Base-by-base conservation (phyloP, 2,113 vertebrate species). In the Aythya baeri region DNA sequence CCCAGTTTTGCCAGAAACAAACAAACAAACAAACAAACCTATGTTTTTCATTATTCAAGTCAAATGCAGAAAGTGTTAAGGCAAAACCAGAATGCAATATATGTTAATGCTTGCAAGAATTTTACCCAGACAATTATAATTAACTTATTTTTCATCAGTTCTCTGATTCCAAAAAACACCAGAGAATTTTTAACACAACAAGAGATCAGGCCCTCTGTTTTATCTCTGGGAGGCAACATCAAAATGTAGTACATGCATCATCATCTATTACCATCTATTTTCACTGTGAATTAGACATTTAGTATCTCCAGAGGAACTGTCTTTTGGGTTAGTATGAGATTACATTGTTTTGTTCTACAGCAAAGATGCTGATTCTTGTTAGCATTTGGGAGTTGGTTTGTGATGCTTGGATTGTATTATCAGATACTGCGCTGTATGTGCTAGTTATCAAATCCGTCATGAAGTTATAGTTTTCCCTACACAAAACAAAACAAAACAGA, bases 331-430 rank as follows among this genome's bases (percentile, higher is more conserved):
- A 74, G 41, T 62, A 61, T 86, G 78, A 43, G 44, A 88, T 76
- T 0, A 5, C 79, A 70, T 90, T 95, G 83, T 94, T 95, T 87
- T 95, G n/a, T 79, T 93, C 82, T 78, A 55, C 68, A 96, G 83
- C 71, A 88, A 97, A 95, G 88, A 68, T 0, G 0, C 27, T 74
- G 74, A 75, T 59, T 89, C 87, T 80, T 83, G 76, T 62, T 89
- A 18, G 81, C 74, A 84, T 86, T 91, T 61, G 84, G 93, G 93
- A 93, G n/a, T 58, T 75, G 71, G 58, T 91, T 95, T 93, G 89
- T 88, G 66, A 73, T 94, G 89, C 95, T 97, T 96, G 86, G 93
- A 86, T 94, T 94, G 91, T n/a, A 91, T 96, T 92, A 91, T 91
- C 71, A 73, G 87, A 94, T 91, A 62, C 70, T 32, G 62, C 74